Evolutionary conservation across 2,888 invertebrate genomes (phyloP), one percentile per base, ranked within the genome.

Genomic region (Tinea semifulvella): DNA sequence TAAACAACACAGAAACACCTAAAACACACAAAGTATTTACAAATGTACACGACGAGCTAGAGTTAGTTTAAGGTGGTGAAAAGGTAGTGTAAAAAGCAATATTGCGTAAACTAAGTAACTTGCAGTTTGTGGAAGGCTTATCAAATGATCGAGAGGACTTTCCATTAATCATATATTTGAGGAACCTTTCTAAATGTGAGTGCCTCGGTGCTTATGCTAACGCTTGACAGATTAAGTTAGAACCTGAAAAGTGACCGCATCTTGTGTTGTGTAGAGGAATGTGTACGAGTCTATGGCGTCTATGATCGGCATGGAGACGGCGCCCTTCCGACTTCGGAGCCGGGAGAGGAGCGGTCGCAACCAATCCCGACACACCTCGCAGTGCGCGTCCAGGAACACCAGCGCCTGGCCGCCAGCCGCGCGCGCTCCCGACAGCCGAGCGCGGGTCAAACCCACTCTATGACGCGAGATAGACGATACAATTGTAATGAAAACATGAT

Each of bases 251-350:
- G 51, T 67, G 50, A 63, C 67, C 18, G 79, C 66, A 52, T 82
- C 85, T 69, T 66, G 77, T n/a, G 84, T 84, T 54, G 86, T 86
- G 70, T 93, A 94, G 59, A 86, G 87, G 67, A 96, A 85, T 42
- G 85, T 89, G 52, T 86, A 84, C 49, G 91, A 90, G 65, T 92
- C 40, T n/a, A 98, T 91, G 28, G 94, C 90, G 76, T 98, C 98
- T 49, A 98, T 98, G 50, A 96, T 90, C 4, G 98, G 98, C 50
- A 96, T 94, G 46, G 96, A 72, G 1, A 96, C 94, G 1, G 91
- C 88, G 22, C 87, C 88, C 2, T n/a, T 11, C 14, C 14, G 11
- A 52, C 93, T 88, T 68, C 91, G 89, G 60, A 98, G 91, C 44
- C 96, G 83, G 51, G 91, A 86, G 52, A 98, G 79, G 44, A 98